These are phyloP conservation scores for Lepus europaeus DNA, from an alignment of 2,113 vertebrate species.

Conservation along the genomic window DNA sequence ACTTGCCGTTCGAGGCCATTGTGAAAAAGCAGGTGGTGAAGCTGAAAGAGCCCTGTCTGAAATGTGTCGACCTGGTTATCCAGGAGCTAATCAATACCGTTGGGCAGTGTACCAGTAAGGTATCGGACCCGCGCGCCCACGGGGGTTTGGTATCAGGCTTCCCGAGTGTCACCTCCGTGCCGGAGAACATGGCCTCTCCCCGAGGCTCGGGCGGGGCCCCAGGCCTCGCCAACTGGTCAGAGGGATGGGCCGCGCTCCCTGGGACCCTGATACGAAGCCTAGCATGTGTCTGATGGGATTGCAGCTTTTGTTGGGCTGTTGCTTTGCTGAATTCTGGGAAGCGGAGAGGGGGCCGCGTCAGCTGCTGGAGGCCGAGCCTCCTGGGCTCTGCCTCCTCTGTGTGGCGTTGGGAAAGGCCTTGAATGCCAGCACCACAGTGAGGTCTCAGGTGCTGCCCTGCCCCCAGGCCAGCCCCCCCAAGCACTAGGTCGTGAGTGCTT, in stretches of 20 bases:
- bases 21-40: conserved; percentile 99
- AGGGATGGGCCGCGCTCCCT: conserved; percentile 60
- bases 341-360: neutral
- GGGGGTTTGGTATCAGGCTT: conserved; percentile 75
- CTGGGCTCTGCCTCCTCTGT: neutral
- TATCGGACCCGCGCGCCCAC: conserved; percentile 85
- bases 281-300: conserved; percentile 76
- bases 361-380: conserved; percentile 56
- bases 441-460: neutral
- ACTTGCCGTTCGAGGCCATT: conserved; percentile 98
- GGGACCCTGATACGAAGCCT: conserved; percentile 72
- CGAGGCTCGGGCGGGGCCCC: too few relatives aligned
- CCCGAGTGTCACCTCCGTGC: neutral
- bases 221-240: conserved; percentile 41
- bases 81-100: conserved; percentile 95
- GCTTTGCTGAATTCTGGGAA: conserved; percentile 78
- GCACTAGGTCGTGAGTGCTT: neutral
- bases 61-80: conserved; percentile 97
- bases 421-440: neutral
- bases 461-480: neutral
- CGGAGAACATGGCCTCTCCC: neutral
- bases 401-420: neutral
- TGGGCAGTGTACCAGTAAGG: conserved; percentile 96
- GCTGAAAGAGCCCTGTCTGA: conserved; percentile 98
- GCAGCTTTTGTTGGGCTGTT: conserved; percentile 69